Percentiles rank a stretch among this genome's conserved stretches.
phyloP scores from a whole-genome alignment of 2,888 invertebrate species.

The Chymomyza caudatula region DNA sequence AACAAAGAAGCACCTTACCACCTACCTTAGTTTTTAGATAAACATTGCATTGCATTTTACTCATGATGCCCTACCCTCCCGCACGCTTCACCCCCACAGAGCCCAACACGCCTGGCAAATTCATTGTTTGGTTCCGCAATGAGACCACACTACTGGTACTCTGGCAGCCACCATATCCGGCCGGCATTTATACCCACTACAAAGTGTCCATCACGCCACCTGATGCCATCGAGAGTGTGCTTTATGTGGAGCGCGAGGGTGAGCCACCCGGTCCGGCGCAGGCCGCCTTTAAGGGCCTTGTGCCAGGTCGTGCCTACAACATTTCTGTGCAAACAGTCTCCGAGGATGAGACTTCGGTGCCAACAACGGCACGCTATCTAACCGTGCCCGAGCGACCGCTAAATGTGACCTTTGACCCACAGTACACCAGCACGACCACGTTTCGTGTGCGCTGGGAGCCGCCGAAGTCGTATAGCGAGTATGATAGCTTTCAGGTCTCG shows the following conservation, averaged over 20 bases:
- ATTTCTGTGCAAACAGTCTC: slow-evolving; percentile 96
- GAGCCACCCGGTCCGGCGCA: slow-evolving; percentile 97
- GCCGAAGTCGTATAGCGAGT: slow-evolving; percentile 89
- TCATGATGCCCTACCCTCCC: slow-evolving; percentile 21
- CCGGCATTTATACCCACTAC: slow-evolving; percentile 94
- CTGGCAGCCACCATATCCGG: slow-evolving; percentile 97
- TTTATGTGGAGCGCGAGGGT: slow-evolving; percentile 94
- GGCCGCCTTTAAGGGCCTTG: slow-evolving; percentile 94
- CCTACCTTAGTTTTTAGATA: background rate
- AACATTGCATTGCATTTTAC: background rate
- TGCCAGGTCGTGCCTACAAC: slow-evolving; percentile 93
- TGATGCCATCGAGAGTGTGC: slow-evolving; percentile 92
- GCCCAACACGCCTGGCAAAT: slow-evolving; percentile 96
- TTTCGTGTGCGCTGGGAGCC: slow-evolving; percentile 92
- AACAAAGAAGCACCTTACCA: background rate
- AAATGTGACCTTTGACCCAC: slow-evolving; percentile 88
- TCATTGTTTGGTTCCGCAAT: slow-evolving; percentile 97
- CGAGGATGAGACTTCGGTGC: slow-evolving; percentile 92
- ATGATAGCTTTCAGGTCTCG: slow-evolving; percentile 94
- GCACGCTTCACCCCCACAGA: slow-evolving; percentile 79
- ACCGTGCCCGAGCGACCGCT: slow-evolving; percentile 92
- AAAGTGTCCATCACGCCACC: slow-evolving; percentile 94
- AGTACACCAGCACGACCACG: slow-evolving; percentile 85
- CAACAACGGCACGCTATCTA: slow-evolving; percentile 94
- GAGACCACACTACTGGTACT: slow-evolving; percentile 95